Evolutionary conservation across 1,140 invertebrate genomes (phyloP).

Genomic region (Panulirus ornatus): DNA sequence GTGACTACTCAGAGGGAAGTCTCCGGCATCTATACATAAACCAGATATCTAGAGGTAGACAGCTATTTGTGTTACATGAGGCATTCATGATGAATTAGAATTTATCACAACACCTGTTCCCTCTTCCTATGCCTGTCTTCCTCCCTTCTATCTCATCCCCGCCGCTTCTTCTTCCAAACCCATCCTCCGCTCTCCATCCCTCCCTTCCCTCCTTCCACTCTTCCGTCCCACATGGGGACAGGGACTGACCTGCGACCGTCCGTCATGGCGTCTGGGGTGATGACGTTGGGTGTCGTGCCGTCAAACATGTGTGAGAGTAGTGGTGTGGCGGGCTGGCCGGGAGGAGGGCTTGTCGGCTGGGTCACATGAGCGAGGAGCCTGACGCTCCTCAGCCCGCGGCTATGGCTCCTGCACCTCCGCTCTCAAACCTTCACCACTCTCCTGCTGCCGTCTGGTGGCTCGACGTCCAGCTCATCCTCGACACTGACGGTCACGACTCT

Average conservation of each 20-base stretch:
- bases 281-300: slow-evolving; percentile 35
- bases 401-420: not conserved
- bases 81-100: too few species aligned
- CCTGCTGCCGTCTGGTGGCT: not conserved
- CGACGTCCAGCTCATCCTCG: not conserved
- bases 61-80: too few species aligned
- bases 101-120: too few species aligned
- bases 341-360: too few species aligned
- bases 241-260: slow-evolving; percentile 30
- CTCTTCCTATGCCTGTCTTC: not conserved
- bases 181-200: not conserved
- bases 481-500: not conserved
- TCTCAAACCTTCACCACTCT: not conserved
- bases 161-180: too few species aligned
- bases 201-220: not conserved
- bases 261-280: slow-evolving; percentile 52
- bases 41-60: too few species aligned
- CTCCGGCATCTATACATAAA: too few species aligned
- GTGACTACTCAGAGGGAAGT: too few species aligned
- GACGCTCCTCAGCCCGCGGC: not conserved
- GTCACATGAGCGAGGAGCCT: too few species aligned
- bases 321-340: not conserved
- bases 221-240: not conserved
- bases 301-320: slow-evolving; percentile 35
- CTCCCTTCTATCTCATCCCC: not conserved